Base-by-base conservation (phyloP, 30 jellyfish, hydroid and myxozoan species). In the Hydractinia echinata region DNA sequence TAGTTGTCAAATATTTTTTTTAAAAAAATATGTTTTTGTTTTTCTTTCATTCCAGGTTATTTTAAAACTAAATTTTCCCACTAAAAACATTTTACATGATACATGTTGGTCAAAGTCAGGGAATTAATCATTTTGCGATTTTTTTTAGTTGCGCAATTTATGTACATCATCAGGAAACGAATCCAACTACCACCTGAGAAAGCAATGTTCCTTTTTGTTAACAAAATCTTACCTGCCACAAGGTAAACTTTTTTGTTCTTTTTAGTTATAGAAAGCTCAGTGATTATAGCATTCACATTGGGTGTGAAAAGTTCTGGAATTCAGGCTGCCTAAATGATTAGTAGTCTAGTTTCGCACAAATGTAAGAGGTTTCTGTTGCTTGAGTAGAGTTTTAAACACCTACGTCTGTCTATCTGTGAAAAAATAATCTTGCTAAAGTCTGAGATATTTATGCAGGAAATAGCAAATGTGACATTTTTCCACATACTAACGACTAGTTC, bases 141-240 rank as follows among this genome's bases (percentile, higher is more conserved):
- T 50, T 21, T 84, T 86, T 67, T 71, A 93, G 99, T 93, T 82
- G 96, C 99, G 18, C 99, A 93, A 76, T 93, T 93, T 79, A 93
- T 93, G 99, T 93, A 93, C 89, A 93, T 93, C 86, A 93, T 93
- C 61, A 74, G 99, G 52, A 88, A 93, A 88, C 88, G 99, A 58
- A 93, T 93, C 55, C 99, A 93, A 69, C 91, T 93, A 30, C 95
- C 95, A 18, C 99, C 99, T 52, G 99, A 93, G 79, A 93, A 87
- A 80, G 99, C 99, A 15, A 93, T 93, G 99, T 93, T 93, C 71
- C 72, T 93, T 74, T 93, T 93, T 81, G 96, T 93, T 64, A 88
- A 88, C 79, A 93, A 88, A 82, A 89, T 83, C 5, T 73, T 93
- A 51, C 99, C 99, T 5, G 95, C 97, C 13, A 88, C 99, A 8